phyloP scores from a whole-genome alignment of 2,797 vertebrate genomes.

The Uromys caudimaculatus region DNA sequence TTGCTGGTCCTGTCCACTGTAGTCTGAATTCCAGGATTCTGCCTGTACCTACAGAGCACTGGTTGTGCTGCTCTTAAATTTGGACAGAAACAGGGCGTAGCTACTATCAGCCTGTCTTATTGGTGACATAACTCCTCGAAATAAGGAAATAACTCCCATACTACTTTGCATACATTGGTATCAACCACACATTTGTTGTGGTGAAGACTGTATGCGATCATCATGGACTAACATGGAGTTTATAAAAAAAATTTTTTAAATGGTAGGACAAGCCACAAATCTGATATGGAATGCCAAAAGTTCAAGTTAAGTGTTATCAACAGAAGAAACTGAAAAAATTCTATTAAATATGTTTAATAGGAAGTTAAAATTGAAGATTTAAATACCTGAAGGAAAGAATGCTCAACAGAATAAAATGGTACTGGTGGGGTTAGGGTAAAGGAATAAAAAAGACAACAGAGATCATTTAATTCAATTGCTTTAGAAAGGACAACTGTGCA shows the following conservation, averaged over 20 bases:
- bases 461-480: background rate
- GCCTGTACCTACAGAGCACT: background rate
- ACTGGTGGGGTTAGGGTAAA: accelerated
- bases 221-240: background rate
- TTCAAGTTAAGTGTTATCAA: background rate
- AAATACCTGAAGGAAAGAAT: background rate
- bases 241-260: slow-evolving; percentile 38
- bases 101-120: background rate
- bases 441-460: slow-evolving; percentile 32
- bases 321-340: background rate
- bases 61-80: background rate
- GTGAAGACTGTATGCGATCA: background rate
- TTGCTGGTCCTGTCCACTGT: background rate
- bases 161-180: background rate
- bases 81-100: background rate
- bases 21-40: background rate
- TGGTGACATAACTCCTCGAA: background rate
- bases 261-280: background rate
- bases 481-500: background rate
- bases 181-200: background rate
- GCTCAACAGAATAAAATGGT: background rate
- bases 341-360: background rate
- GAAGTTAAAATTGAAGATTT: background rate
- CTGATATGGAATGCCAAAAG: background rate
- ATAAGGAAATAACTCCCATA: background rate